Base-by-base conservation (phyloP, 2,797 vertebrate genomes). In the Chrosomus eos region DNA sequence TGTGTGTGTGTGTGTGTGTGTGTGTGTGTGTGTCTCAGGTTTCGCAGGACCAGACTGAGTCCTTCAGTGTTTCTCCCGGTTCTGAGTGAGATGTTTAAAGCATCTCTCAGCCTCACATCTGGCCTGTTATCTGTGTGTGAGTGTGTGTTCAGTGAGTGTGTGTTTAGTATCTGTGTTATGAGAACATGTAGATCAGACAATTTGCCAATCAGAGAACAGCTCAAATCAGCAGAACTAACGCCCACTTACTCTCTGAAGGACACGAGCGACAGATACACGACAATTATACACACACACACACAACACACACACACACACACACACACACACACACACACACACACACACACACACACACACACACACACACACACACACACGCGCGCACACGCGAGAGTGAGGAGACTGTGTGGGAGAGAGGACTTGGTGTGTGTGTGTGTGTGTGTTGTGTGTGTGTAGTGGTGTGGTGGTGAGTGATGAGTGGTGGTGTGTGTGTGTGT, bases 181-280 rank as follows among this genome's bases (percentile, higher is more conserved):
- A 79, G 82, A 86, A 88, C 51, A 73, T 78, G 77, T 70, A 75
- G 75, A 82, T 26, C 85, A 72, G 83, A 86, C 85, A 80, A 74
- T 64, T 64, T 60, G n/a, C 85, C 86, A 86, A 86, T 85, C 74
- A 76, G 85, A 87, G 72, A 85, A 76, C 82, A 66, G 82, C 75
- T 45, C 64, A 80, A 81, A 85, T 85, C 87, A 86, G 84, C 53
- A 76, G 66, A 58, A 51, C 73, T 85, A 81, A 86, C 75, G 36
- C 84, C 82, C 86, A 87, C 84, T 75, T 75, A 53, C 45, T 36
- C 45, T 36, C 80, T 62, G 85, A 90, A 90, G 88, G 86, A 77
- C 64, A 33, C 18, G 10, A 64, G 14, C 31, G 8, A 19, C 70
- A 67, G 53, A 81, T 48, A 87, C 40, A 55, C 7, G 7, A 64